Conservation (phyloP, 2,797 vertebrate genomes). For the Lutjanus campechanus region DNA sequence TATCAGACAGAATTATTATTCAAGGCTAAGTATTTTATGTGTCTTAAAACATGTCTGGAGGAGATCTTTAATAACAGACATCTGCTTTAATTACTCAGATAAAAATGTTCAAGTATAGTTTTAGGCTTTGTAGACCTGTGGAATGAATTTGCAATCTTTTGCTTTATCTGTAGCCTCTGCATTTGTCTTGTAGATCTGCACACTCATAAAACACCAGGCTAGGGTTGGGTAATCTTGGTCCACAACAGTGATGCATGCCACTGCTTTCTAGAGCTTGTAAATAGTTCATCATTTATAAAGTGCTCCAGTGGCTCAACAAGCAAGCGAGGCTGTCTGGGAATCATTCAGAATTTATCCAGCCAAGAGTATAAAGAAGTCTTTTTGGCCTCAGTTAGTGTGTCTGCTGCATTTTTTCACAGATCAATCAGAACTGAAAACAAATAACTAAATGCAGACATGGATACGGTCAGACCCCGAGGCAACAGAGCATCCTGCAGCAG, state of each 20-base stretch:
- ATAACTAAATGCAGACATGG: neutral
- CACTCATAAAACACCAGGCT: neutral
- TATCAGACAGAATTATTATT: neutral
- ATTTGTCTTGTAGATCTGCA: neutral
- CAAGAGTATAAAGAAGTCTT: neutral
- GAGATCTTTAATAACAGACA: too few relatives aligned
- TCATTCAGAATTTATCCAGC: constrained; percentile 9
- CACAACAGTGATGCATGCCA: neutral
- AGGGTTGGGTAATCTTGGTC: neutral
- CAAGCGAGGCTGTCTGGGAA: neutral
- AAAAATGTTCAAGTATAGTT: neutral
- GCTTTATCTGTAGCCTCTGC: neutral
- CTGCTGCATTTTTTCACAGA: neutral
- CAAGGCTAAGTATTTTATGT: neutral
- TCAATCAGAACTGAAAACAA: constrained; percentile 9
- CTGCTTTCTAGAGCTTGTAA: constrained; percentile 18
- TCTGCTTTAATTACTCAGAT: neutral
- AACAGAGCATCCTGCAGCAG: constrained; percentile 17
- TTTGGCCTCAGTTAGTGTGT: neutral
- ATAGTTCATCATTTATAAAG: constrained; percentile 27
- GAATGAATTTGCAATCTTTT: neutral
- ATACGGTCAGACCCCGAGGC: neutral
- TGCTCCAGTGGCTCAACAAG: constrained; percentile 29
- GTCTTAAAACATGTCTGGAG: too few relatives aligned
- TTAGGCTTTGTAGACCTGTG: neutral